Evolutionary conservation across 2,113 vertebrate species (phyloP), one percentile per base, ranked within the genome.

Genomic region (Lepidothrix coronata): DNA sequence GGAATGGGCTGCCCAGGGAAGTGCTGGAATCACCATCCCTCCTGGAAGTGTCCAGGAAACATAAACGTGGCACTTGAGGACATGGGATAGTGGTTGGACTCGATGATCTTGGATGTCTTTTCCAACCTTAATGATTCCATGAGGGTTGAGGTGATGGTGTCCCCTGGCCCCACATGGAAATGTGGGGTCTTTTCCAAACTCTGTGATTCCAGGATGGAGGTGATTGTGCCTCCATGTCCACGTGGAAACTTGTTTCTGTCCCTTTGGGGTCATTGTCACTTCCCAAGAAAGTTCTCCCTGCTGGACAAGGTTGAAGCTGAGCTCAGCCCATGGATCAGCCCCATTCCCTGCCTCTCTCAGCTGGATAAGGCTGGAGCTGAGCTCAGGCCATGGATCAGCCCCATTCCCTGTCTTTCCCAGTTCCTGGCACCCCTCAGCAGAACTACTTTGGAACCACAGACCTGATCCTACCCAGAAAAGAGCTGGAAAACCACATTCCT

Each of bases 31-130:
- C 48, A 22, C 21, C 48, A 55, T 13, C 21, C 41, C 25, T 70
- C n/a, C 21, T 70, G 48, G 48, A 37, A 37, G 2, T 3, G 6
- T 11, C 41, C 31, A 31, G 19, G 27, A 41, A 27, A 0, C 24
- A 3, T 11, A 11, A 39, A 25, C 12, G 62, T 9, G 39, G 6
- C 33, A 24, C 11, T 55, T 31, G 12, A 48, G 41, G 48, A 55
- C 25, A 0, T 0, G 2, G 25, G 13, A 55, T 25, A 68, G 8
- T 17, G 44, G 61, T 28, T 37, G 67, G 67, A 51, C 19, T 70
- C 2, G 3, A 28, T 21, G 61, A 52, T 3, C 20, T 75, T 10
- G 61, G 30, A 37, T 27, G 8, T 48, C 39, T 62, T 23, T 24
- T 6, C 57, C 41, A 70, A 1, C 17, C 4, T 15, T 3, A 13